Evolutionary conservation across 2,797 vertebrate species (phyloP).

Genomic region (Lithobates pipiens): DNA sequence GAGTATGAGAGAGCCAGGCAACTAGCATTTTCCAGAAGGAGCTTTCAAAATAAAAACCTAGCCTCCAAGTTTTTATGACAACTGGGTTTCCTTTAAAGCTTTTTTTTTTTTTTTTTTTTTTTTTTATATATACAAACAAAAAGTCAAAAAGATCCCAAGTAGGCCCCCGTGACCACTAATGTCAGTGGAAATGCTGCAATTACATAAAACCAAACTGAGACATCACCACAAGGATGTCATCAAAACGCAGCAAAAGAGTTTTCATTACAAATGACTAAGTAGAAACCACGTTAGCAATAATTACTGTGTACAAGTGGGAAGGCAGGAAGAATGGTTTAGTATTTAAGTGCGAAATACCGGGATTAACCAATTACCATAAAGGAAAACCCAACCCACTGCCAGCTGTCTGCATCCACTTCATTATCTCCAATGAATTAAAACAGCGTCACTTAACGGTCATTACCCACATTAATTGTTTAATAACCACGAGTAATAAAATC

Average conservation of each 20-base stretch:
- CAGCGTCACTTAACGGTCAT: neutral
- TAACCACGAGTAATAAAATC: neutral
- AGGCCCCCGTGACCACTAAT: neutral
- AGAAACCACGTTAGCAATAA: neutral
- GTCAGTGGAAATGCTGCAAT: neutral
- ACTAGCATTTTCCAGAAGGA: no score
- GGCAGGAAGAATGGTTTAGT: neutral
- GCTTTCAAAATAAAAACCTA: no score
- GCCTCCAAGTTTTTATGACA: no score
- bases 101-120: no score
- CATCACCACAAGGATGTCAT: neutral
- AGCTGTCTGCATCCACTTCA: neutral
- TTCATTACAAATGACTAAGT: neutral
- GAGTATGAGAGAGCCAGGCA: no score
- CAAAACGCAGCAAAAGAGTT: neutral
- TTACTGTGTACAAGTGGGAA: conserved; percentile 1
- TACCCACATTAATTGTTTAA: neutral
- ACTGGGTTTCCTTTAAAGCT: no score
- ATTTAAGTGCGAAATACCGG: neutral
- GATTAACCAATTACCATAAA: neutral
- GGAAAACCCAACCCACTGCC: no score
- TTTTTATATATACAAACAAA: no score
- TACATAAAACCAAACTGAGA: neutral
- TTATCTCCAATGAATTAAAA: neutral
- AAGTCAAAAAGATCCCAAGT: neutral